Conservation (phyloP, 1,140 invertebrate genomes). For the Drosophila burlai region DNA sequence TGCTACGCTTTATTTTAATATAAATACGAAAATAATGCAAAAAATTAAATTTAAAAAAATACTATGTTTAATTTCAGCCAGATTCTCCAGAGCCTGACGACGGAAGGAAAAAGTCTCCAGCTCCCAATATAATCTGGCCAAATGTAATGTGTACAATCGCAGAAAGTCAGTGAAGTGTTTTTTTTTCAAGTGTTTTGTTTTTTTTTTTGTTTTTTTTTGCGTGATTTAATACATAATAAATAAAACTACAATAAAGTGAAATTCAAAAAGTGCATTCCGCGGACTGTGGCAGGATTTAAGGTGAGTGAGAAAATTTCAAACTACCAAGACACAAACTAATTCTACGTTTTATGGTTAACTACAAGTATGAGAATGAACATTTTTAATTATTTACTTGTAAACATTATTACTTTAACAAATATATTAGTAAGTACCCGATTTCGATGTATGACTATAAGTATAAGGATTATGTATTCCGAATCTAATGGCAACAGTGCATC, state of each 20-base stretch:
- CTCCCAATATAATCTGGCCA: not conserved
- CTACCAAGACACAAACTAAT: slow-evolving; percentile 6
- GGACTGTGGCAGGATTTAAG: slow-evolving; percentile 2
- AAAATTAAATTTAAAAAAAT: not conserved
- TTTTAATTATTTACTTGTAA: slow-evolving; percentile 3
- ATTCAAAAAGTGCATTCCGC: slow-evolving; percentile 6
- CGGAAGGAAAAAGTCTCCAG: not conserved
- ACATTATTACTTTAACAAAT: not conserved
- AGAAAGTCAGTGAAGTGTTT: not conserved
- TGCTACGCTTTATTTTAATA: slow-evolving; percentile 8
- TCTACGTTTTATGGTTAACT: not conserved
- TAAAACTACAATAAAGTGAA: not conserved
- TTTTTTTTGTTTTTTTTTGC: not conserved
- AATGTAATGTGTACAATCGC: not conserved
- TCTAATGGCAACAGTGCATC: not conserved
- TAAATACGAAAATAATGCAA: not conserved
- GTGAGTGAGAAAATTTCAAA: not conserved
- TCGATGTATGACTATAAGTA: no score
- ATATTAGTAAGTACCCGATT: slow-evolving; percentile 2
- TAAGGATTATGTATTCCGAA: not conserved
- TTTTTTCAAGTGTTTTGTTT: not conserved
- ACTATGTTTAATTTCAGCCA: not conserved
- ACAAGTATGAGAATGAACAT: not conserved
- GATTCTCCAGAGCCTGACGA: not conserved
- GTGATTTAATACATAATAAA: not conserved